Evolutionary conservation across 1,140 invertebrate species (phyloP).

Genomic region (Parapsyche elsis): DNA sequence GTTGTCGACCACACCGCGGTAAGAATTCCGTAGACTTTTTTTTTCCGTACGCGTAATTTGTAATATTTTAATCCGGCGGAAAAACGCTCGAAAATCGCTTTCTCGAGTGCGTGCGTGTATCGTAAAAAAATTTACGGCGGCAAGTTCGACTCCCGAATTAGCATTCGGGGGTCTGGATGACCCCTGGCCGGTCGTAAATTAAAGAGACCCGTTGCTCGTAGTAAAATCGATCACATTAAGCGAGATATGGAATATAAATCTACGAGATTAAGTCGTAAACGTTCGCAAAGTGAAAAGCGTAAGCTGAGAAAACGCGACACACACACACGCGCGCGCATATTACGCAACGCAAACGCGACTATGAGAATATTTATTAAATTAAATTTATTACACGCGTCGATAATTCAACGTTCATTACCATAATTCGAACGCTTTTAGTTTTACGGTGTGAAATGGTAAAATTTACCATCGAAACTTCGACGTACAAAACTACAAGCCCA

Average conservation of each 20-base stretch:
- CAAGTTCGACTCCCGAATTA: conserved; percentile 15
- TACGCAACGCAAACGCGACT: neutral
- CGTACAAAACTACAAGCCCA: too few species aligned
- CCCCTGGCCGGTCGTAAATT: conserved; percentile 30
- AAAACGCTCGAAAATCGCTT: too few species aligned
- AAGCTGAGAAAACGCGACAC: neutral
- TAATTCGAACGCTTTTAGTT: too few species aligned
- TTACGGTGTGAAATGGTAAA: too few species aligned
- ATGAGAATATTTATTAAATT: neutral
- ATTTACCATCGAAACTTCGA: too few species aligned
- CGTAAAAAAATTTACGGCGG: conserved; percentile 14
- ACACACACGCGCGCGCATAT: neutral
- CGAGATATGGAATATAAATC: neutral
- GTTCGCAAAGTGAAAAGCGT: conserved; percentile 3
- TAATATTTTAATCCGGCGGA: too few species aligned
- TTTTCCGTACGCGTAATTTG: too few species aligned
- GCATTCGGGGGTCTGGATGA: conserved; percentile 22
- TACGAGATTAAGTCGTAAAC: conserved; percentile 35
- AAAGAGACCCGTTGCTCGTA: conserved; percentile 8
- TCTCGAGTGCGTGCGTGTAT: neutral
- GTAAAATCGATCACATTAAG: conserved; percentile 12
- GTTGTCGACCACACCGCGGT: too few species aligned
- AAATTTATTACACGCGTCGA: neutral
- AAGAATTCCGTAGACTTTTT: too few species aligned
- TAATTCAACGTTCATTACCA: too few species aligned